Conservation (phyloP, 2,888 invertebrate genomes). For the Xylota segnis region DNA sequence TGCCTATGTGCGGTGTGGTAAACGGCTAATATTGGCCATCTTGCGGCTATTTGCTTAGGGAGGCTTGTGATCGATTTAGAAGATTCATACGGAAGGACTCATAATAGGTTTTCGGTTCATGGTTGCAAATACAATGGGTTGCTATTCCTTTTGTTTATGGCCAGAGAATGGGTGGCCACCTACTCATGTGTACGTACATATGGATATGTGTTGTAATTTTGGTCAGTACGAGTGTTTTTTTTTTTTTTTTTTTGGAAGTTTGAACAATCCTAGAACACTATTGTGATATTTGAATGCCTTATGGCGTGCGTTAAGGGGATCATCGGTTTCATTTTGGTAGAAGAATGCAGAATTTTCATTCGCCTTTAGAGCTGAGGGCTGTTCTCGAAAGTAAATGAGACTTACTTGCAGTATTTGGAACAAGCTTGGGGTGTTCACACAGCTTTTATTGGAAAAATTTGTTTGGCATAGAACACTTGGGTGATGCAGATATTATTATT, state of each 20-base stretch:
- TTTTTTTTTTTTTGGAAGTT: conserved; percentile 5
- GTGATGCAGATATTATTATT: no score
- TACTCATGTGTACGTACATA: no score
- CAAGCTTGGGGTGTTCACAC: not conserved
- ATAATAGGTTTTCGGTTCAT: conserved; percentile 59
- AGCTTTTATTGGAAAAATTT: not conserved
- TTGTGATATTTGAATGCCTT: conserved; percentile 23
- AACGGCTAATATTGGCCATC: conserved; percentile 62
- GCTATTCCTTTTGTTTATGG: conserved; percentile 22
- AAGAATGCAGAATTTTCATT: not conserved
- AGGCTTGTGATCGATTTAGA: conserved; percentile 57
- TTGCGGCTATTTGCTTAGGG: conserved; percentile 58
- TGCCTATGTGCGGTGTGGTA: not conserved
- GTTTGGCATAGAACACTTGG: no score
- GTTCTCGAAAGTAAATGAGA: not conserved
- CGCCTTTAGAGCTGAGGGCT: not conserved
- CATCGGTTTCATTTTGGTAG: not conserved
- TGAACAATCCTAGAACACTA: conserved; percentile 7
- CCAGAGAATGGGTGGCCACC: no score
- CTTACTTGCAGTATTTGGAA: not conserved
- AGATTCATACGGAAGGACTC: conserved; percentile 49
- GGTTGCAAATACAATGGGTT: conserved; percentile 25
- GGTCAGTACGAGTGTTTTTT: not conserved
- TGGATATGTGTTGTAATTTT: conserved; percentile 30
- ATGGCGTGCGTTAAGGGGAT: not conserved